Conservation (phyloP, 2,113 vertebrate genomes). For the Megaceryle torquata region DNA sequence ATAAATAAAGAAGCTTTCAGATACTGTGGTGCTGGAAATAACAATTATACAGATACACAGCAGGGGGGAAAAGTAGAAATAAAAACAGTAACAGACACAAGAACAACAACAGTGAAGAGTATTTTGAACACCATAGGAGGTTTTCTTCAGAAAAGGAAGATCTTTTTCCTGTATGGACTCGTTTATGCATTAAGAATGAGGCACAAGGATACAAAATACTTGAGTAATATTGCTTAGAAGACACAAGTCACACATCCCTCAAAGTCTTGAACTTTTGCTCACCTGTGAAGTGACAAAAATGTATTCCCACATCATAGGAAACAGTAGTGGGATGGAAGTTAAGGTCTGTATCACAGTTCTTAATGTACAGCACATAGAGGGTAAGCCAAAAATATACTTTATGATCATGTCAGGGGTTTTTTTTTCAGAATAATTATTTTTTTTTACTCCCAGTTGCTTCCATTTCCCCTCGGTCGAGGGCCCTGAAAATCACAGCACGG, state of each 20-base stretch:
- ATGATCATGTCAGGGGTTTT: background rate
- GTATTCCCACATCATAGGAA: background rate
- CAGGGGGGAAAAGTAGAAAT: fast-evolving
- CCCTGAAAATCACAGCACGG: background rate
- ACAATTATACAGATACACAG: fast-evolving
- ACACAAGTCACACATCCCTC: background rate
- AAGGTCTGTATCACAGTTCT: background rate
- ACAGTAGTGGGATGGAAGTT: background rate
- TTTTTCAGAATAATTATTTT: background rate
- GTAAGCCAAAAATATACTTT: background rate
- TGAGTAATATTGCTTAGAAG: no score
- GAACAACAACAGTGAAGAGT: background rate
- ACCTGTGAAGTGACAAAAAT: background rate
- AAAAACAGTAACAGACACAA: background rate
- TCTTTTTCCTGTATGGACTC: background rate
- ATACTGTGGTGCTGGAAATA: background rate
- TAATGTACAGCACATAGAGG: fast-evolving
- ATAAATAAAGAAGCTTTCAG: background rate
- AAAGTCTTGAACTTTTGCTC: background rate
- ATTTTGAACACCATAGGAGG: background rate
- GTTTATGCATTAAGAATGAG: background rate
- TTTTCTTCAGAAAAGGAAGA: background rate
- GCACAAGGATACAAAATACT: background rate
- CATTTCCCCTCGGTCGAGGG: background rate
- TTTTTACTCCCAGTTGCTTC: background rate